These are phyloP conservation scores for Channa argus DNA, from an alignment of 2,113 vertebrate species.

Conservation along the genomic window DNA sequence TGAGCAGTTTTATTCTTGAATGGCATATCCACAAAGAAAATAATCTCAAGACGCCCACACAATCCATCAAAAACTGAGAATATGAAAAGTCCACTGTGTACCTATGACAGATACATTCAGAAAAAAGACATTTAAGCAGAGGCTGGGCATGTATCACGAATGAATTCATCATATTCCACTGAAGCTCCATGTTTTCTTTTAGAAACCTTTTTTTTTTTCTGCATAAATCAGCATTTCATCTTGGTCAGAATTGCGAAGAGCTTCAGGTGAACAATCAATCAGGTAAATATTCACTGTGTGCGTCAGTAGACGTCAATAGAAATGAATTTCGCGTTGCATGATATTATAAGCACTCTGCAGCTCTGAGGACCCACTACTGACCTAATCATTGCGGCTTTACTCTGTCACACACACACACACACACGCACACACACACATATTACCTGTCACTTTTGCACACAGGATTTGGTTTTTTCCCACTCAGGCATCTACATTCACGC, in stretches of 20 bases:
- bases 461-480: neutral
- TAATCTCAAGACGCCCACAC: neutral
- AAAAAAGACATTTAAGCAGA: too few relatives aligned
- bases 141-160: neutral
- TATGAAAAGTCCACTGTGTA: too few relatives aligned
- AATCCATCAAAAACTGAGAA: neutral
- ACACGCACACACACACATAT: neutral
- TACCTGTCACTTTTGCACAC: neutral
- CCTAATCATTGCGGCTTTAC: neutral
- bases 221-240: neutral
- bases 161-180: neutral
- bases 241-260: conserved; percentile 9
- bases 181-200: neutral
- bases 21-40: neutral
- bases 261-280: conserved; percentile 4
- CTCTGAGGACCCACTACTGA: conserved; percentile 17
- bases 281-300: conserved; percentile 8
- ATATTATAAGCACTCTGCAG: conserved; percentile 57
- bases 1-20: conserved; percentile 5
- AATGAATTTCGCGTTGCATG: conserved; percentile 36
- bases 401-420: neutral
- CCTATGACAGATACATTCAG: too few relatives aligned
- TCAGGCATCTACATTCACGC: neutral
- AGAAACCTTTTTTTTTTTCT: neutral
- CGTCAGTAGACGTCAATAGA: conserved; percentile 36